Percentiles rank a stretch among this genome's conserved stretches.
Conservation (phyloP, 2,113 vertebrate genomes). For the Malurus alboscapulatus region DNA sequence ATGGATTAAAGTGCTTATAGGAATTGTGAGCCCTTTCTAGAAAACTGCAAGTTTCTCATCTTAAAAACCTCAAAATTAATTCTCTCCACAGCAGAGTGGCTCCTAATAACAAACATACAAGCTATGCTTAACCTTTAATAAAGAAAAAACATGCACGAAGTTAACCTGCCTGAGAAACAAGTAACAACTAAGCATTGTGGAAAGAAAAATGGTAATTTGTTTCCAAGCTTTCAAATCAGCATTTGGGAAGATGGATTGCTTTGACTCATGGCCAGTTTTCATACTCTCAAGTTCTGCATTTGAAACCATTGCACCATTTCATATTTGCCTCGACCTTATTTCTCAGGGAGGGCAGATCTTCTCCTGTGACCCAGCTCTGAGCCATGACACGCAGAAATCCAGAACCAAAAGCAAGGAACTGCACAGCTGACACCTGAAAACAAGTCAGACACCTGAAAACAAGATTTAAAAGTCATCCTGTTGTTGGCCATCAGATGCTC, state of each 20-base stretch:
- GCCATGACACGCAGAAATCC: fast-evolving
- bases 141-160: background rate
- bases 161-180: background rate
- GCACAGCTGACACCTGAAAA: background rate
- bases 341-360: background rate
- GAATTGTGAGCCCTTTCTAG: slow-evolving; percentile 5
- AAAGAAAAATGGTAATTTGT: background rate
- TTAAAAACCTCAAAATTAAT: slow-evolving; percentile 33
- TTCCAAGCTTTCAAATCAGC: background rate
- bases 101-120: background rate
- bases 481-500: background rate
- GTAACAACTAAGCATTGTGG: fast-evolving
- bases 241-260: background rate
- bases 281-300: background rate
- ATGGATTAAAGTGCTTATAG: background rate
- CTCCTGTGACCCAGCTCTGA: background rate
- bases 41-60: slow-evolving; percentile 7
- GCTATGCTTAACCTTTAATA: background rate
- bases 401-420: background rate
- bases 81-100: background rate
- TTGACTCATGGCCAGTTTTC: background rate
- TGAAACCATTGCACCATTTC: background rate
- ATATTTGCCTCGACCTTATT: background rate
- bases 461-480: background rate
- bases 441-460: background rate